Conservation (phyloP, 2,113 vertebrate species). For the Vulpes vulpes region DNA sequence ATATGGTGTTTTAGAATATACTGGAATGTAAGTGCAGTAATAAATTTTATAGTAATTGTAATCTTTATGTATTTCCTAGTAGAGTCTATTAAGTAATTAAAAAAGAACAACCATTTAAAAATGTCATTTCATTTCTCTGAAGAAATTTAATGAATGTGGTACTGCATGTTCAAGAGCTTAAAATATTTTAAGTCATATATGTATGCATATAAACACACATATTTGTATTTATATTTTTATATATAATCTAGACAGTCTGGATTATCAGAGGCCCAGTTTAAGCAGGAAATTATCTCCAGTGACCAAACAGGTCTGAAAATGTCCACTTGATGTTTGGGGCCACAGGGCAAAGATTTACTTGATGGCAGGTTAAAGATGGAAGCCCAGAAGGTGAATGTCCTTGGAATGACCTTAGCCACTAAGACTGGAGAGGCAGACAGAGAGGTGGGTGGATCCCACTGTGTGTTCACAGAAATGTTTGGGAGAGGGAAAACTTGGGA, state of each 20-base stretch:
- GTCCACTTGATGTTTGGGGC: neutral
- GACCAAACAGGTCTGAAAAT: neutral
- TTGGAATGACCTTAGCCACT: neutral
- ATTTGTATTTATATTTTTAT: neutral
- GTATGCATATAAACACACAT: neutral
- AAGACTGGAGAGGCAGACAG: neutral
- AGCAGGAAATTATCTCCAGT: neutral
- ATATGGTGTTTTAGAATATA: neutral
- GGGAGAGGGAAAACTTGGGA: too few relatives aligned
- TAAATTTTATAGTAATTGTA: neutral
- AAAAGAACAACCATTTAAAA: neutral
- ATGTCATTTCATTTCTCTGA: neutral
- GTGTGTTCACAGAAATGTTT: accelerated
- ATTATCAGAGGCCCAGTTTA: neutral
- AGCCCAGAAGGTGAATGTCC: neutral
- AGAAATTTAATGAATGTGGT: neutral
- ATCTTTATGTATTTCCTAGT: neutral
- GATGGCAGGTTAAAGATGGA: neutral
- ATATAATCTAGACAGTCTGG: neutral
- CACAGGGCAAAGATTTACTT: neutral
- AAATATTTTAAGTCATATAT: neutral
- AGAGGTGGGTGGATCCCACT: neutral
- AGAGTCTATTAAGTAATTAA: neutral
- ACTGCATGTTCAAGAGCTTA: neutral
- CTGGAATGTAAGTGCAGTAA: neutral